phyloP scores from a whole-genome alignment of 2,113 vertebrate species.

The Tamias sibiricus region DNA sequence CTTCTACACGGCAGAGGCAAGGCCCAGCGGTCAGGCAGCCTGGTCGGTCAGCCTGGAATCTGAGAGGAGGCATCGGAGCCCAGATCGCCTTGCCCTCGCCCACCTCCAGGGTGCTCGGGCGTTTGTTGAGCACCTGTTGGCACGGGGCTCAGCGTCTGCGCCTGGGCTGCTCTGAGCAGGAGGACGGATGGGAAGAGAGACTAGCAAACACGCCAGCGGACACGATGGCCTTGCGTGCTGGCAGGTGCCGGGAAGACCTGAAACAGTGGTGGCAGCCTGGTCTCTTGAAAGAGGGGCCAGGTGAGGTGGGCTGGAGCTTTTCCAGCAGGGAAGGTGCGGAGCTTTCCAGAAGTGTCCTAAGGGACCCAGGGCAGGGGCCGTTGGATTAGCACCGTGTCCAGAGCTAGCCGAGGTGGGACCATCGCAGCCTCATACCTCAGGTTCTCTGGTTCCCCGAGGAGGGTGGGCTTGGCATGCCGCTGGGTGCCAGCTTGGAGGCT shows the following conservation, averaged over 20 bases:
- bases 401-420: not conserved
- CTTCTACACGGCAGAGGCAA: rapidly evolving
- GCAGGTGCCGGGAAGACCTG: not conserved
- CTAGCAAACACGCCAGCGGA: rapidly evolving
- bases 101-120: rapidly evolving
- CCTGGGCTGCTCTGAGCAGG: not conserved
- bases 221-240: rapidly evolving
- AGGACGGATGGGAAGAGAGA: not conserved
- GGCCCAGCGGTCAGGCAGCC: not conserved
- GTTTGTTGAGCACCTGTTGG: not conserved
- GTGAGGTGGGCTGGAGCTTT: not conserved
- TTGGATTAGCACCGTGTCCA: not conserved
- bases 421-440: rapidly evolving
- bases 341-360: not conserved
- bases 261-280: not conserved
- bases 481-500: not conserved
- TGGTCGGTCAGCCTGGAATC: rapidly evolving
- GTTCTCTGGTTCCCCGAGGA: not conserved
- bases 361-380: rapidly evolving
- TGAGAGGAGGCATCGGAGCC: not conserved
- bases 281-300: not conserved
- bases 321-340: not conserved
- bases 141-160: rapidly evolving
- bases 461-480: not conserved
- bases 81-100: not conserved